A percentile compares a stretch with the other conserved stretches of the same genome.
These are phyloP conservation scores for Beris morrisii DNA, from an alignment of 2,888 invertebrate genomes.

Conservation along the genomic window DNA sequence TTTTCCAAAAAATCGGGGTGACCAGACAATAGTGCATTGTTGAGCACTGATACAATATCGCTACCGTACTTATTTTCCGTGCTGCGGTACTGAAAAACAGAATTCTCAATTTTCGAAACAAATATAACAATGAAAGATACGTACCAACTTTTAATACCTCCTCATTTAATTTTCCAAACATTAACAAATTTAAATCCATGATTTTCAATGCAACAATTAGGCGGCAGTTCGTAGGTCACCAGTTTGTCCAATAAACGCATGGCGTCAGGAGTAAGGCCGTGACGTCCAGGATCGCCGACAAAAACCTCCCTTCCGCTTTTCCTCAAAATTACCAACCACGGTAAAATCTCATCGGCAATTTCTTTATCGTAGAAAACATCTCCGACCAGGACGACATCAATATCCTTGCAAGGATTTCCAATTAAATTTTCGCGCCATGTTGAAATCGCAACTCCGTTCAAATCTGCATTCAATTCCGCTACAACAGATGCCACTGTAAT, in stretches of 20 bases:
- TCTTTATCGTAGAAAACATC: conserved; percentile 71
- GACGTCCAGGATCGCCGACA: conserved; percentile 65
- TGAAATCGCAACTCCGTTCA: conserved; percentile 57
- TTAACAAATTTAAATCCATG: conserved; percentile 59
- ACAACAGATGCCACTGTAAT: conserved; percentile 60
- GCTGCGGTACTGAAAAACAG: too few species aligned
- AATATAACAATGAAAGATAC: too few species aligned
- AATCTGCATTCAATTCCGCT: conserved; percentile 58
- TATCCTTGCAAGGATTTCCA: conserved; percentile 51
- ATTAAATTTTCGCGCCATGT: conserved; percentile 57
- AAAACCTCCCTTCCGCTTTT: conserved; percentile 54
- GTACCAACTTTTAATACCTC: too few species aligned
- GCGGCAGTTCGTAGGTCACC: conserved; percentile 57
- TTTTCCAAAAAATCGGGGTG: too few species aligned
- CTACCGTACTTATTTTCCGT: too few species aligned
- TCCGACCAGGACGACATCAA: conserved; percentile 66
- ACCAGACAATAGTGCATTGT: too few species aligned
- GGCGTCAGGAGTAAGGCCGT: conserved; percentile 57
- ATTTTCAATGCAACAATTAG: conserved; percentile 59
- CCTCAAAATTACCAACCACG: conserved; percentile 58
- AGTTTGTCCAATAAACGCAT: conserved; percentile 52
- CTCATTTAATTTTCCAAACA: conserved; percentile 54
- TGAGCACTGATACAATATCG: too few species aligned
- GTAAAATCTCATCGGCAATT: conserved; percentile 59
- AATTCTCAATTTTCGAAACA: too few species aligned